Evolutionary conservation across 2,113 vertebrate genomes (phyloP), one percentile per base, ranked within the genome.

Genomic region (Alouatta palliata): DNA sequence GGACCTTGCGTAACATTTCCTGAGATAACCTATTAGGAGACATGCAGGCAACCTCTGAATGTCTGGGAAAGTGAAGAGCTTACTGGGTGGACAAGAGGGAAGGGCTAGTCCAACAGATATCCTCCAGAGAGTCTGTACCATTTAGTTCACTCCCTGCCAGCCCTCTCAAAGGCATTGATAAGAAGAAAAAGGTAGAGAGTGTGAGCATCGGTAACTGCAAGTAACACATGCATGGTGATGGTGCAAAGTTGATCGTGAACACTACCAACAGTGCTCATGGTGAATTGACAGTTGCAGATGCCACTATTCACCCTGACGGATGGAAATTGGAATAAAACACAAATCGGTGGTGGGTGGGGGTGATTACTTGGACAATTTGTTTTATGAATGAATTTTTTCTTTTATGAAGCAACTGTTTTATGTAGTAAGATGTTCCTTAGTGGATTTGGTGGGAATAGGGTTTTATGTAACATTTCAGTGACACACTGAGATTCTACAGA

Each of bases 351-450:
- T 43, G 76, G 30, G 3, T 5, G 30, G 76, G 30, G 4, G 27
- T 87, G 25, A 95, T 92, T 90, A 71, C 40, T 91, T 85, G 56
- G 81, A 66, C 88, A 56, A 75, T 90, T 95, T 92, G 25, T 61
- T 90, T 84, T 84, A 68, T 75, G 64, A 90, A 75, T 90, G 35
- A 87, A 5, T 95, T 73, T 93, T 94, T 84, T 83, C 52, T 91
- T 88, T 81, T 71, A 88, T 30, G 54, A 79, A 83, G 21, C 47
- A 81, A 66, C 52, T 73, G 19, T 88, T 97, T 89, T 89, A 79
- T 86, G 71, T 66, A 81, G 43, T 71, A 89, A 71, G 52, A 64
- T 1, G 1, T 82, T 94, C 23, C 45, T 89, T 94, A 75, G 70
- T 81, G 40, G 30, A 54, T 85, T 82, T 64, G 54, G 27, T 93